These are phyloP conservation scores for Lasioglossum marginatum DNA, from an alignment of 2,888 invertebrate genomes.

Conservation along the genomic window DNA sequence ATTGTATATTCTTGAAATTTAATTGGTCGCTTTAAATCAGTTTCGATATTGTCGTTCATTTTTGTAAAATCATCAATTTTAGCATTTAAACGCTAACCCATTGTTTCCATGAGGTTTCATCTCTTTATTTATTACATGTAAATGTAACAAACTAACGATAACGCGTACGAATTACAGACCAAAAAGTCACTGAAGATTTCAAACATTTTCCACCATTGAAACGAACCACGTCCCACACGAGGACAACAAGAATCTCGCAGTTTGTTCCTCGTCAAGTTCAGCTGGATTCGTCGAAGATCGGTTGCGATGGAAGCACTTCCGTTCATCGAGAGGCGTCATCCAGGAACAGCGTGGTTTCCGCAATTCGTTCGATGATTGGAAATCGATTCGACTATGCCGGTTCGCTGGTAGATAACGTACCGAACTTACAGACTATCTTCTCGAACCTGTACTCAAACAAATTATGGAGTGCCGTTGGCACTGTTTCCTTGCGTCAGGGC, in stretches of 20 bases:
- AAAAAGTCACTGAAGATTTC: neutral
- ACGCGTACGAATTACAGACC: slow-evolving; percentile 5
- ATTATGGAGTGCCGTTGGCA: neutral
- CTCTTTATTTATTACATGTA: neutral
- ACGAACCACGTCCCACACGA: neutral
- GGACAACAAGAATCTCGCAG: neutral
- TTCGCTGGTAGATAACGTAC: slow-evolving; percentile 42
- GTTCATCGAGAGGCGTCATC: slow-evolving; percentile 11
- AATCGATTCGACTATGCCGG: slow-evolving; percentile 27
- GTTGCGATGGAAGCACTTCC: slow-evolving; percentile 21
- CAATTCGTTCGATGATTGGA: slow-evolving; percentile 45
- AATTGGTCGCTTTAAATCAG: neutral
- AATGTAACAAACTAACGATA: neutral
- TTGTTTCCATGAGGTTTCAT: neutral
- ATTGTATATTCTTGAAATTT: neutral
- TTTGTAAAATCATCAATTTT: neutral
- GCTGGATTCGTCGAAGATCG: slow-evolving; percentile 1
- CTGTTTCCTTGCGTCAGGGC: neutral
- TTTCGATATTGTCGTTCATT: neutral
- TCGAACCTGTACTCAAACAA: slow-evolving; percentile 11
- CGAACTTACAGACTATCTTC: slow-evolving; percentile 30
- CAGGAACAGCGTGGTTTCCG: slow-evolving; percentile 24
- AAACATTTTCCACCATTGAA: slow-evolving; percentile 41
- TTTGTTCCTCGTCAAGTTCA: slow-evolving; percentile 23
- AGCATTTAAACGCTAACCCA: neutral